A percentile compares a stretch with the other conserved stretches of the same genome.
Evolutionary conservation across 2,888 invertebrate genomes (phyloP).

Genomic region (Adelphocoris suturalis): DNA sequence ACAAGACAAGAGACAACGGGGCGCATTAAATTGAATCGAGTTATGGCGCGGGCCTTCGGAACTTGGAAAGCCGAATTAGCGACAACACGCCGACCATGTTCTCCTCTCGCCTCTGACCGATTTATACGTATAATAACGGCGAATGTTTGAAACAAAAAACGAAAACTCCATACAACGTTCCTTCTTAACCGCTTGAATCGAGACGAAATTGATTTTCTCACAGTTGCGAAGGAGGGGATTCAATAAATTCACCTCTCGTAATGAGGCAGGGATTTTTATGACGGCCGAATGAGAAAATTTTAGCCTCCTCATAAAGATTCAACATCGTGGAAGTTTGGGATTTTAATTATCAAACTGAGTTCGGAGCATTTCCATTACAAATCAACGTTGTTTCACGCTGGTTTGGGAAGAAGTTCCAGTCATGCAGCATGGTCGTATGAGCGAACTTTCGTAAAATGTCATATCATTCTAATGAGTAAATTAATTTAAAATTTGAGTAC

Average conservation of each 20-base stretch:
- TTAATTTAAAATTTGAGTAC: too few relatives aligned
- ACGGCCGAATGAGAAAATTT: not conserved
- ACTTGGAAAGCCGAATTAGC: constrained; percentile 27
- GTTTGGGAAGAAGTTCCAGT: too few relatives aligned
- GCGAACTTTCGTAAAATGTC: too few relatives aligned
- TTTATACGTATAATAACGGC: constrained; percentile 42
- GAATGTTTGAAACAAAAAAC: not conserved
- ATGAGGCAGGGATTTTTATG: not conserved
- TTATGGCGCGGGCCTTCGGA: constrained; percentile 33
- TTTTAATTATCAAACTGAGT: too few relatives aligned
- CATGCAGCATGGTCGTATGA: too few relatives aligned
- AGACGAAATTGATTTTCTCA: not conserved
- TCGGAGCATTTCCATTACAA: too few relatives aligned
- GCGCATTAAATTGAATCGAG: constrained; percentile 61
- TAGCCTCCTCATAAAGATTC: too few relatives aligned
- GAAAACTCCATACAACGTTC: not conserved
- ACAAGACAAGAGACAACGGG: constrained; percentile 55
- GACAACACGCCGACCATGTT: constrained; percentile 47
- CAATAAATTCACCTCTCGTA: not conserved
- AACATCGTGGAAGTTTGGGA: too few relatives aligned
- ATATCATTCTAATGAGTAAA: too few relatives aligned
- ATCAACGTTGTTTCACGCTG: too few relatives aligned
- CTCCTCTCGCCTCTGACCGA: constrained; percentile 44
- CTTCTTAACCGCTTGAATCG: not conserved
- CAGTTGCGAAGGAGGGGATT: not conserved